Conservation (phyloP, 1,140 invertebrate species). For the Holotrichia oblita region DNA sequence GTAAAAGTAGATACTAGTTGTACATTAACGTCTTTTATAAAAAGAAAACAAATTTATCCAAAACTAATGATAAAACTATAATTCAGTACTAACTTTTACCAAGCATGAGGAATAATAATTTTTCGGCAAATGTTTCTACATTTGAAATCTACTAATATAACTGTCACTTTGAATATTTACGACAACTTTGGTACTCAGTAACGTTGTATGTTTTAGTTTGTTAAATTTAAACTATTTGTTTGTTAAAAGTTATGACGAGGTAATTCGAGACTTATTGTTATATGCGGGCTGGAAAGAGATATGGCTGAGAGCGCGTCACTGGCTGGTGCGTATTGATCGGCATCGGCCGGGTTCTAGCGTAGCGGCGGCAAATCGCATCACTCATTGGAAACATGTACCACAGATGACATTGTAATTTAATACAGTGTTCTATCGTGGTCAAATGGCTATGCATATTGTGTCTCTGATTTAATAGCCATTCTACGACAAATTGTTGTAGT, state of each 20-base stretch:
- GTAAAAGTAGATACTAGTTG: too few relatives aligned
- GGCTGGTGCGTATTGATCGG: conserved; percentile 11
- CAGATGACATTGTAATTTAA: conserved; percentile 35
- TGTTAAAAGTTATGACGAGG: conserved; percentile 8
- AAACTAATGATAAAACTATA: too few relatives aligned
- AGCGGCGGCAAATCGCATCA: conserved; percentile 22
- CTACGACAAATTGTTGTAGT: conserved; percentile 26
- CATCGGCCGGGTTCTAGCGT: conserved; percentile 2
- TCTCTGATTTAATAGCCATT: conserved; percentile 27
- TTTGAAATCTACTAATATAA: not conserved
- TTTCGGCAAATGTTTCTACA: too few relatives aligned
- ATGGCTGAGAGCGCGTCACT: not conserved
- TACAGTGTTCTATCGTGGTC: conserved; percentile 20
- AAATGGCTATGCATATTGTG: conserved; percentile 35
- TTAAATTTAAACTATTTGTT: conserved; percentile 6
- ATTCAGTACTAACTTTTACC: too few relatives aligned
- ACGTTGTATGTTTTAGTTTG: not conserved
- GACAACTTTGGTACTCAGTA: not conserved
- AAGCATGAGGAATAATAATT: too few relatives aligned
- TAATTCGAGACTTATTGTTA: conserved; percentile 26
- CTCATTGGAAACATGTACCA: conserved; percentile 35
- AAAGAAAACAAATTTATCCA: too few relatives aligned
- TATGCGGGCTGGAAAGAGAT: not conserved
- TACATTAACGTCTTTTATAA: too few relatives aligned
- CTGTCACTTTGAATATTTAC: not conserved